These are phyloP conservation scores for Diorhabda carinulata DNA, from an alignment of 1,140 invertebrate species.

Conservation along the genomic window DNA sequence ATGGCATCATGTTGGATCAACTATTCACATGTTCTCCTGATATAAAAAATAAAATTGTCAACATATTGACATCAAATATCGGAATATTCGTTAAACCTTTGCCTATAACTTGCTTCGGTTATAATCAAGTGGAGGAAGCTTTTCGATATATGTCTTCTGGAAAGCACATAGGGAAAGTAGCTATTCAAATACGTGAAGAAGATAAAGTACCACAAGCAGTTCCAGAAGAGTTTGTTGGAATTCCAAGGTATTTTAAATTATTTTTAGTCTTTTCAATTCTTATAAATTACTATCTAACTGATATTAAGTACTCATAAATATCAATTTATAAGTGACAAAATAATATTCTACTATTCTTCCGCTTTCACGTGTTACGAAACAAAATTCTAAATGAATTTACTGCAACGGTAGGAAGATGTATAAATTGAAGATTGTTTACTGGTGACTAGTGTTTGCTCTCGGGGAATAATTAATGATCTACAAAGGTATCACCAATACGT, in stretches of 20 bases:
- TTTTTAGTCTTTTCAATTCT: too few relatives aligned
- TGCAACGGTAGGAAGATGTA: too few relatives aligned
- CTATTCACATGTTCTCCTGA: conserved; percentile 56
- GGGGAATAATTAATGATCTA: too few relatives aligned
- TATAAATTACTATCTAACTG: too few relatives aligned
- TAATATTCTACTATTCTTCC: too few relatives aligned
- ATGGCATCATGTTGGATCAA: conserved; percentile 81
- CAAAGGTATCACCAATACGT: too few relatives aligned
- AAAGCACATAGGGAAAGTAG: conserved; percentile 83
- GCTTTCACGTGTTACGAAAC: too few relatives aligned
- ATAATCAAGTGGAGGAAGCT: conserved; percentile 61
- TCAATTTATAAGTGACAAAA: too few relatives aligned
- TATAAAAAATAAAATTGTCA: conserved; percentile 18
- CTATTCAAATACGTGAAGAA: conserved; percentile 62
- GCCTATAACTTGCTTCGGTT: conserved; percentile 57
- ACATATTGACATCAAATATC: conserved; percentile 11
- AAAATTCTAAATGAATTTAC: too few relatives aligned
- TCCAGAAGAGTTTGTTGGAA: background rate
- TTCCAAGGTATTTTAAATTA: conserved; percentile 13
- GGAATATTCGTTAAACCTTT: conserved; percentile 54
- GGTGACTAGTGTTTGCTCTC: too few relatives aligned
- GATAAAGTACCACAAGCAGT: background rate
- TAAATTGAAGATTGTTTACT: too few relatives aligned
- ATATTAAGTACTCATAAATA: too few relatives aligned
- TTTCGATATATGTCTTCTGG: conserved; percentile 76